These are phyloP conservation scores for Zaprionus lineosus DNA, from an alignment of 2,888 invertebrate species.

Conservation along the genomic window DNA sequence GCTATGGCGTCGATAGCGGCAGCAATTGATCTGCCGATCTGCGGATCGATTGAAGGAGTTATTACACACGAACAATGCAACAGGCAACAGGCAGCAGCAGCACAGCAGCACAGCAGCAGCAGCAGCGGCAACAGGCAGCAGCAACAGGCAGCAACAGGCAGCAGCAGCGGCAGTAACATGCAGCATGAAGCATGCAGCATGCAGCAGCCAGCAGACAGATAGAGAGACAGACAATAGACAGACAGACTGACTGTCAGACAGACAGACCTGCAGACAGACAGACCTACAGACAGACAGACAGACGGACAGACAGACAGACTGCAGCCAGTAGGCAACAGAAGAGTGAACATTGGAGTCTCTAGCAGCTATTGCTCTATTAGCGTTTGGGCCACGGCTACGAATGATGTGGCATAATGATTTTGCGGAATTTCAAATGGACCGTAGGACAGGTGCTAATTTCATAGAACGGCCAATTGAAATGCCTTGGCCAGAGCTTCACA, in stretches of 20 bases:
- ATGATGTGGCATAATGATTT: conserved; percentile 77
- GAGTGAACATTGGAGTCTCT: conserved; percentile 39
- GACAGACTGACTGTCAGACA: no score
- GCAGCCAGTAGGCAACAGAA: neutral
- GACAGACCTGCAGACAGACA: no score
- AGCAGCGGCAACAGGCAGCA: neutral
- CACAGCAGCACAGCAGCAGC: conserved; percentile 2
- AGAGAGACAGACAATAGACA: no score
- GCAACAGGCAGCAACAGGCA: neutral
- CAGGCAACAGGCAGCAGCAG: neutral
- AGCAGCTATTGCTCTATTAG: conserved; percentile 75
- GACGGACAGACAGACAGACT: no score
- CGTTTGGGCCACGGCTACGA: conserved; percentile 58
- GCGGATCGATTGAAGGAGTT: conserved; percentile 77
- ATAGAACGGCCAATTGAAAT: conserved; percentile 78
- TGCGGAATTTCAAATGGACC: conserved; percentile 79
- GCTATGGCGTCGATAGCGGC: conserved; percentile 73
- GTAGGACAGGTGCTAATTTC: conserved; percentile 81
- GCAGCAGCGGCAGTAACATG: neutral
- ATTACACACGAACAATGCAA: conserved; percentile 73
- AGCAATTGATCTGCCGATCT: conserved; percentile 72
- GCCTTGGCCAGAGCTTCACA: conserved; percentile 58
- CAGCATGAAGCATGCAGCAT: neutral
- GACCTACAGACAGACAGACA: no score
- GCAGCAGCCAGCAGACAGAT: no score